A percentile compares a stretch with the other conserved stretches of the same genome.
These are phyloP conservation scores for Tautogolabrus adspersus DNA, from an alignment of 2,113 vertebrate genomes.

Conservation along the genomic window DNA sequence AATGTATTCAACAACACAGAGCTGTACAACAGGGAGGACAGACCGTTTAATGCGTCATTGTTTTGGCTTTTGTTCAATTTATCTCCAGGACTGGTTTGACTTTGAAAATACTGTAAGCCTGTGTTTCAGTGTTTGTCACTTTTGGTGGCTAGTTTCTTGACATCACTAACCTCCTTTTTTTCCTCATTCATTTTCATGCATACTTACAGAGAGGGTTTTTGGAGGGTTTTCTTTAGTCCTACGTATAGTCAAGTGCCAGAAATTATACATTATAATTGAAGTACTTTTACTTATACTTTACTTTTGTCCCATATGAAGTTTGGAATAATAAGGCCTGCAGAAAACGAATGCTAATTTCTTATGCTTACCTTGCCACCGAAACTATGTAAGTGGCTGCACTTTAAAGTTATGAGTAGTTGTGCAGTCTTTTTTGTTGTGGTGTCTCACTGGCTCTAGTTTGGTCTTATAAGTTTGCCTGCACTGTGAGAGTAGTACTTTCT, in stretches of 20 bases:
- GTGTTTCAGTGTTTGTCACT: conserved; percentile 20
- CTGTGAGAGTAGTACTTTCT: too few relatives aligned
- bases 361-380: too few relatives aligned
- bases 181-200: conserved; percentile 3
- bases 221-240: conserved; percentile 8
- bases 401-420: too few relatives aligned
- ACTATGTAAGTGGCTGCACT: too few relatives aligned
- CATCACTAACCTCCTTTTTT: conserved; percentile 31
- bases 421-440: too few relatives aligned
- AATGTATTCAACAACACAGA: conserved; percentile 11
- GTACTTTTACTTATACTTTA: too few relatives aligned
- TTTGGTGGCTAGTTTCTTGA: conserved; percentile 31
- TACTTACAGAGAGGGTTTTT: conserved; percentile 11
- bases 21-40: conserved; percentile 26
- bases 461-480: too few relatives aligned
- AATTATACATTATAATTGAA: conserved; percentile 12
- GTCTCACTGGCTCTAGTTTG: too few relatives aligned
- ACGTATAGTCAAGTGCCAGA: not conserved
- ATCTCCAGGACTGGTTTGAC: conserved; percentile 65
- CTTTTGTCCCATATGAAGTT: too few relatives aligned
- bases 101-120: conserved; percentile 48
- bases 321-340: too few relatives aligned
- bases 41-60: conserved; percentile 43
- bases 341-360: too few relatives aligned
- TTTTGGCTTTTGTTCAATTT: conserved; percentile 47